Evolutionary conservation across 1,140 invertebrate genomes (phyloP).

Genomic region (Drusus annulatus): DNA sequence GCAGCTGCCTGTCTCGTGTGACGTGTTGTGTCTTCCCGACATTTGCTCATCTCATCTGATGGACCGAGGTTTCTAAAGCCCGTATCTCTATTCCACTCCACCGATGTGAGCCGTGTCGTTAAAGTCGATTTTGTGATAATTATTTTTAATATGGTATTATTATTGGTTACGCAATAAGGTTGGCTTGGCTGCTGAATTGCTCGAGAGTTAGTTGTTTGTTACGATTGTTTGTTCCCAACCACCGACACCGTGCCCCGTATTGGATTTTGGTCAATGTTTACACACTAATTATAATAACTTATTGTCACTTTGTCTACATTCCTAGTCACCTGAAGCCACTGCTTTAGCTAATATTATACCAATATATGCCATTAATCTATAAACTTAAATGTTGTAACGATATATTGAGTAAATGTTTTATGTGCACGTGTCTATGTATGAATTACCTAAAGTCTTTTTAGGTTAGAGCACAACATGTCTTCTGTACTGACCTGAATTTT

Average conservation of each 20-base stretch:
- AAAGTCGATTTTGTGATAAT: constrained; percentile 29
- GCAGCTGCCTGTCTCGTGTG: too few species aligned
- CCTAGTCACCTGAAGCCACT: constrained; percentile 56
- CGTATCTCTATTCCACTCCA: not conserved
- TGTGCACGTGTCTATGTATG: constrained; percentile 13
- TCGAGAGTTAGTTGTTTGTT: constrained; percentile 15
- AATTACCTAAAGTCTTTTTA: not conserved
- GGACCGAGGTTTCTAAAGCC: not conserved
- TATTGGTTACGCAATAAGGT: not conserved
- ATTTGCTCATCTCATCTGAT: not conserved
- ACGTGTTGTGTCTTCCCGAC: not conserved
- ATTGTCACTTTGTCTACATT: constrained; percentile 56
- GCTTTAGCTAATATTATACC: constrained; percentile 52
- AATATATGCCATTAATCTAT: constrained; percentile 37
- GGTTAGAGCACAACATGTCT: not conserved
- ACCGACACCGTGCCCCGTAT: constrained; percentile 47
- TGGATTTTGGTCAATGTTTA: constrained; percentile 53
- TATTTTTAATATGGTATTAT: constrained; percentile 8
- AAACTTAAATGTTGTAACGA: constrained; percentile 9
- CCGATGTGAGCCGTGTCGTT: not conserved
- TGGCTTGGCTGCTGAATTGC: not conserved
- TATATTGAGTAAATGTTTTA: constrained; percentile 30
- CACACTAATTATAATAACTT: constrained; percentile 42
- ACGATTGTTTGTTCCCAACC: not conserved
- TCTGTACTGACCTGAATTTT: too few species aligned